Conservation (phyloP, 2,113 vertebrate species). For the Cepphus grylle region DNA sequence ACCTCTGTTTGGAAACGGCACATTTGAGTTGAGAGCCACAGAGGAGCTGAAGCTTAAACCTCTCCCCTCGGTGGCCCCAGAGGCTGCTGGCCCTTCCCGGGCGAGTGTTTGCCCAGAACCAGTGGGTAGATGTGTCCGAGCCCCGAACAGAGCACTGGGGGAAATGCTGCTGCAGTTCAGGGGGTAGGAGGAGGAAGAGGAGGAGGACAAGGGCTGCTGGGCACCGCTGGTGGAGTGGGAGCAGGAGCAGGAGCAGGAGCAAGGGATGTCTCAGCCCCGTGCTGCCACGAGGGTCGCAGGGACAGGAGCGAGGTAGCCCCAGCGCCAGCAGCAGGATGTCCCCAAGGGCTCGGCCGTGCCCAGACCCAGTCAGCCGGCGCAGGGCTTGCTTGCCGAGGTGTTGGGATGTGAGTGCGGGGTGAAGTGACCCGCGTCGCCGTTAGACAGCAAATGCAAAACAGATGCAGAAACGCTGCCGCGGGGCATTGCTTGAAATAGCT, state of each 20-base stretch:
- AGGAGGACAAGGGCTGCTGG: background rate
- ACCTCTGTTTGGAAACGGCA: background rate
- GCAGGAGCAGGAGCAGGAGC: background rate
- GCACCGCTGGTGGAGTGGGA: too few species aligned
- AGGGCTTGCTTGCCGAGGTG: background rate
- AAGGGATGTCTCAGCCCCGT: background rate
- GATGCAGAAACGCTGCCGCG: background rate
- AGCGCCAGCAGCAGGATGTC: background rate
- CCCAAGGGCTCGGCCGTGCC: background rate
- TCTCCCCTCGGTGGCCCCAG: background rate
- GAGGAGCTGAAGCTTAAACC: background rate
- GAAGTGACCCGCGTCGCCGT: background rate
- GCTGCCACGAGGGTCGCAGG: accelerated
- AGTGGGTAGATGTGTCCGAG: accelerated
- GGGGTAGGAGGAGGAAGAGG: background rate
- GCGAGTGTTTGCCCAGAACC: background rate
- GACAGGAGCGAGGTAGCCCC: background rate
- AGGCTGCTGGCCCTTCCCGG: background rate
- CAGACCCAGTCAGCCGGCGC: accelerated
- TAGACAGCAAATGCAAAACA: background rate
- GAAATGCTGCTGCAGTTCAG: background rate
- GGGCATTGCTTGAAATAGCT: background rate
- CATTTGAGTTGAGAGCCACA: background rate
- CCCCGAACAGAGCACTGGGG: accelerated
- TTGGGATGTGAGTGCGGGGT: background rate